Base-by-base conservation (phyloP, 2,888 invertebrate genomes). In the Taphrorychus bicolor region DNA sequence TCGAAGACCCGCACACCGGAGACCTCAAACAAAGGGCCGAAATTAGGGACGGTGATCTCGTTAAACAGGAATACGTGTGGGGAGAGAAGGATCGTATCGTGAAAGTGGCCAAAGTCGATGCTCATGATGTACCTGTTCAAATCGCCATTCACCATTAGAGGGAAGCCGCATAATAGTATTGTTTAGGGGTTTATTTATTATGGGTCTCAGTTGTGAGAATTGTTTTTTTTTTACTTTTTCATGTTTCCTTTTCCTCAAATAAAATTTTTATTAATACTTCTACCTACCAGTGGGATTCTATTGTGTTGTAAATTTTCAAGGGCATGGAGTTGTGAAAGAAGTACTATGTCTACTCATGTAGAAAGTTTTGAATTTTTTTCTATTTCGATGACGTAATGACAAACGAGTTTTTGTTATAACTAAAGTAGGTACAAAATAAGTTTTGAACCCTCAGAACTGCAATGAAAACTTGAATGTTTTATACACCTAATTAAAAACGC, bases 1-100 rank as follows among this genome's bases (percentile, higher is more conserved):
- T 70, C 11, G 62, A 62, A 42, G 70, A 70, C 21, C 66, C 45
- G 14, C 61, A 70, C 16, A 70, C 70, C 40, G 62, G 59, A 2
- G 70, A 70, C 22, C 32, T 21, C 18, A 70, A 70, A 41, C 61
- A 70, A 49, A 52, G 70, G 3, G 51, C 56, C 1, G 70, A 70
- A 59, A 2, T 22, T 4, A 53, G 70, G 19, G 54, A 66, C 53
- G 70, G 70, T 14, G 70, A 66, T 14, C 9, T 70, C 40, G 64
- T 64, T 21, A 62, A 70, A 40, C 70, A 70, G 21, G 66, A 66
- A 16, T 70, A 70, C 42, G 19, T 65, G 21, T 70, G 70, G 70
- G 66, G 59, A 5, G 67, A 68, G 23, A 61, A 70, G 18, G 70
- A 70, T 40, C 68, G 70, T 11, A 23, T 45, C 9, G 70, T 70